Conservation (phyloP, 2,888 invertebrate species). For the Ormyrus labotus region DNA sequence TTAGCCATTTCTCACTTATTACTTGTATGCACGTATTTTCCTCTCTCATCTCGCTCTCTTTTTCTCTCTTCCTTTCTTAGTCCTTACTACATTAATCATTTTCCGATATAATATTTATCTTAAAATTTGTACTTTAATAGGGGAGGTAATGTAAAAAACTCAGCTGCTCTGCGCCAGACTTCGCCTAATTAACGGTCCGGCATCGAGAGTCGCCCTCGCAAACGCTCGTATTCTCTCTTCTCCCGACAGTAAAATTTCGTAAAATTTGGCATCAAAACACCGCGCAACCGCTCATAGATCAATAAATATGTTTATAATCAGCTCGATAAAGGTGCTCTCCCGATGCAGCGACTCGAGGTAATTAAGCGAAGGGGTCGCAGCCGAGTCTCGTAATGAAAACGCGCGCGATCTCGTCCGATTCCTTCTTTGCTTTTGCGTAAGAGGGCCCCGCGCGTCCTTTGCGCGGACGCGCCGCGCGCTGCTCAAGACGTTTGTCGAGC, state of each 20-base stretch:
- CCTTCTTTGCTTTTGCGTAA: background rate
- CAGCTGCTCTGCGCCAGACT: conserved; percentile 62
- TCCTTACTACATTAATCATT: conserved; percentile 66
- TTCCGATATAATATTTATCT: conserved; percentile 72
- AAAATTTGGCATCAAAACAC: no score
- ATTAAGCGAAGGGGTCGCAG: conserved; percentile 56
- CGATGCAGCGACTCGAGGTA: no score
- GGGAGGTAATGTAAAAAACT: conserved; percentile 73
- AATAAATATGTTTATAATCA: no score
- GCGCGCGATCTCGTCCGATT: conserved; percentile 41
- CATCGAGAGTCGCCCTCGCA: no score
- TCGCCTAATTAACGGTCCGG: no score
- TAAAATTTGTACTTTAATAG: conserved; percentile 75
- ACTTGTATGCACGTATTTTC: conserved; percentile 49
- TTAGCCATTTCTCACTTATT: conserved; percentile 62
- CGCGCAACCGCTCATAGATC: no score
- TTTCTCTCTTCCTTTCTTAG: conserved; percentile 56
- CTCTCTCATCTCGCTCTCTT: conserved; percentile 48
- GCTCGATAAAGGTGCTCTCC: no score
- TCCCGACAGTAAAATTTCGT: no score
- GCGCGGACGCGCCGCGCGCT: background rate
- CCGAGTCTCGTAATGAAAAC: conserved; percentile 63
- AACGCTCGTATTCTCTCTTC: no score
- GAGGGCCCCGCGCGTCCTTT: background rate
- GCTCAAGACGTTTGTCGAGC: conserved; percentile 51